Evolutionary conservation across 2,113 vertebrate genomes (phyloP).

Genomic region (Cebidichthys violaceus): DNA sequence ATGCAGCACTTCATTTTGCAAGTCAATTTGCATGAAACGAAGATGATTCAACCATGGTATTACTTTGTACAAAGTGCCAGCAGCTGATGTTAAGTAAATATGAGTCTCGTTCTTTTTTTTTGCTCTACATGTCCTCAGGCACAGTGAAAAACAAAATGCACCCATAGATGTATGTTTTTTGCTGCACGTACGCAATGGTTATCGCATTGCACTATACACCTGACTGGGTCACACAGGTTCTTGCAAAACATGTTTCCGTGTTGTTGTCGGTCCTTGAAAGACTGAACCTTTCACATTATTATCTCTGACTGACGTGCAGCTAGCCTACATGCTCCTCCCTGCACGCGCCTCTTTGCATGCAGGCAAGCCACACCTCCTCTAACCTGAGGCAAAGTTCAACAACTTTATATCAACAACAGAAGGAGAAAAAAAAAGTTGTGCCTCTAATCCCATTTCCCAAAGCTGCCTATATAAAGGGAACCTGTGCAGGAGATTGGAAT

Average conservation of each 20-base stretch:
- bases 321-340: not conserved
- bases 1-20: conserved; percentile 51
- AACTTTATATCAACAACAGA: not conserved
- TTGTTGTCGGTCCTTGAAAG: conserved; percentile 44
- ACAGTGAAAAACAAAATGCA: not conserved
- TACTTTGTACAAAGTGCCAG: conserved; percentile 53
- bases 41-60: conserved; percentile 56
- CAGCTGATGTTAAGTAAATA: conserved; percentile 51
- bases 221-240: not conserved
- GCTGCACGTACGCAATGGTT: conserved; percentile 29
- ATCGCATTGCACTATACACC: not conserved
- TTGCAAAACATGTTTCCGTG: conserved; percentile 57
- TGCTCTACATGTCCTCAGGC: not conserved
- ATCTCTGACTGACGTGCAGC: conserved; percentile 33
- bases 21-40: conserved; percentile 61
- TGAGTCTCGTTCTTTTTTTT: not conserved
- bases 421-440: conserved; percentile 20
- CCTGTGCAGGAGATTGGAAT: not conserved
- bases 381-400: conserved; percentile 35
- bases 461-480: conserved; percentile 28
- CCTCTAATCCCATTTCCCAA: conserved; percentile 56
- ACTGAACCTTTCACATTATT: conserved; percentile 43
- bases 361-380: conserved; percentile 46
- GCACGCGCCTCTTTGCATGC: conserved; percentile 4
- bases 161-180: not conserved